Percentiles rank a stretch among this genome's conserved stretches.
These are phyloP conservation scores for Ispidina lecontei DNA, from an alignment of 2,797 vertebrate species.

Conservation along the genomic window DNA sequence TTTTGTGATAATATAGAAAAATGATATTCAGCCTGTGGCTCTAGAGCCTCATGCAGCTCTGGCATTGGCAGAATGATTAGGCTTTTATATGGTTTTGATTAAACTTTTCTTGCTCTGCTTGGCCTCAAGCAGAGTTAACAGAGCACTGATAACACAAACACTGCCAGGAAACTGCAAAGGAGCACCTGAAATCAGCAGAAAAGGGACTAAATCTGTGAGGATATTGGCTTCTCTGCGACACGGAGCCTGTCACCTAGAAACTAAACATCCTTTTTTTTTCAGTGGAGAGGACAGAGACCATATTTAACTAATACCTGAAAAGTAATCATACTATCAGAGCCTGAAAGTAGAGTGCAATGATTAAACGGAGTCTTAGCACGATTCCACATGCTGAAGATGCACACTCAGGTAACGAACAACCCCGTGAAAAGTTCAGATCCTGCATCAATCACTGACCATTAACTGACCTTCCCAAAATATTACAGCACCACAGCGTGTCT, in stretches of 20 bases:
- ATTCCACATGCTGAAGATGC: neutral
- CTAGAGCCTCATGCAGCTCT: constrained; percentile 50
- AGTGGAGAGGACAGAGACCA: neutral
- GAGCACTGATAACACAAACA: constrained; percentile 11
- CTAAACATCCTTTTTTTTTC: neutral
- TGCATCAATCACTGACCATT: neutral
- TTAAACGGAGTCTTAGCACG: neutral
- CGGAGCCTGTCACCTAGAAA: neutral
- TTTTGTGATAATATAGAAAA: constrained; percentile 67
- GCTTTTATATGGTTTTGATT: constrained; percentile 57
- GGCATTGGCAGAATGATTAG: constrained; percentile 47
- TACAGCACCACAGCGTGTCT: too few species aligned
- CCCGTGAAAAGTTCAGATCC: neutral
- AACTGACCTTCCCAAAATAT: neutral
- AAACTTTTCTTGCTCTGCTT: constrained; percentile 41
- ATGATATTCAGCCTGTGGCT: constrained; percentile 58
- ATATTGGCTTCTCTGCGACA: neutral
- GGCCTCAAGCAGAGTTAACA: constrained; percentile 45
- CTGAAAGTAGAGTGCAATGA: neutral
- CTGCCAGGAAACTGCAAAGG: neutral
- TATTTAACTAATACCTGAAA: neutral
- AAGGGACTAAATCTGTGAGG: neutral
- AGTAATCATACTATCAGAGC: neutral
- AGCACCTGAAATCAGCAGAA: constrained; percentile 42
- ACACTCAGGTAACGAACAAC: neutral